Conservation (phyloP, 2,113 vertebrate genomes). For the Entomyzon cyanotis region DNA sequence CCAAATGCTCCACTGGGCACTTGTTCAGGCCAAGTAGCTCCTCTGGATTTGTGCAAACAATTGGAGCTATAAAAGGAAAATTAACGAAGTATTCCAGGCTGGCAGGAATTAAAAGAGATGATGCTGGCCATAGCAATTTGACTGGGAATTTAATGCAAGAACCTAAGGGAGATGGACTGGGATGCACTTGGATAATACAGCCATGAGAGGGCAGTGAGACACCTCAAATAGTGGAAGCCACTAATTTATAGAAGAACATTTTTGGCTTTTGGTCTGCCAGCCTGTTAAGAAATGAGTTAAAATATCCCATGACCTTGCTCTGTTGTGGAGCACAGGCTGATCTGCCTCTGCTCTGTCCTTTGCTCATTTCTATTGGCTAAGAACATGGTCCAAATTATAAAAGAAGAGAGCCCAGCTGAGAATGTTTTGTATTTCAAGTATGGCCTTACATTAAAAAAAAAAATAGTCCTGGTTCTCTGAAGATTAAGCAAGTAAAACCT, state of each 20-base stretch:
- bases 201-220: neutral
- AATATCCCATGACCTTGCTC: neutral
- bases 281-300: neutral
- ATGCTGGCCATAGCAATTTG: neutral
- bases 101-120: neutral
- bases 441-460: neutral
- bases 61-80: neutral
- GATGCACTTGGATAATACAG: neutral
- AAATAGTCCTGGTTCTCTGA: neutral
- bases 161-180: neutral
- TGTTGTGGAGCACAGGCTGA: neutral
- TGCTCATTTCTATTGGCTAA: neutral
- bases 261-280: neutral
- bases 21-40: neutral
- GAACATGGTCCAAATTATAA: neutral
- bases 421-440: neutral
- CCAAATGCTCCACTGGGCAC: neutral
- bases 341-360: neutral
- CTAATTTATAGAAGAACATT: neutral
- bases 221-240: rapidly evolving
- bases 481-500: neutral
- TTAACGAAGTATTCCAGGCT: neutral
- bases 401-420: neutral
- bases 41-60: neutral
- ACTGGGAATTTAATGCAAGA: neutral